Evolutionary conservation across 2,797 vertebrate species (phyloP).

Genomic region (Acridotheres tristis): DNA sequence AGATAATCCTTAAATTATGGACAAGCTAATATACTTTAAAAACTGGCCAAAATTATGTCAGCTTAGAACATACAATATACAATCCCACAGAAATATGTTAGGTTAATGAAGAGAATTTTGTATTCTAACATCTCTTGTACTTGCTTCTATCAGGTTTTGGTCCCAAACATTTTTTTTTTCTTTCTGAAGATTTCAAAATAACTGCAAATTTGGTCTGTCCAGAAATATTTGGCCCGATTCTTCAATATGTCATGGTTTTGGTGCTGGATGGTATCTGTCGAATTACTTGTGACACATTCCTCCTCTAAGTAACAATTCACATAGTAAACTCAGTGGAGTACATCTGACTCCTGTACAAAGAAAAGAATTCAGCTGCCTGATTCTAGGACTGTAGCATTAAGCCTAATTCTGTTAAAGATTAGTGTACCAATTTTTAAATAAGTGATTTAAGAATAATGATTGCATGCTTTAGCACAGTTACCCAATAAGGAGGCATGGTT

Average conservation of each 20-base stretch:
- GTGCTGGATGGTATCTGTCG: neutral
- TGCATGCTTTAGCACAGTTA: neutral
- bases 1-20: neutral
- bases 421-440: neutral
- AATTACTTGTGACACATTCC: neutral
- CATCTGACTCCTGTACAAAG: neutral
- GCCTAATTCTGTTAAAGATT: neutral
- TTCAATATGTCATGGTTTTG: neutral
- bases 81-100: neutral
- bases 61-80: neutral
- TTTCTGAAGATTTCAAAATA: neutral
- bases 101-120: accelerated
- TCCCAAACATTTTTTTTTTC: neutral
- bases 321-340: neutral
- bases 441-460: neutral
- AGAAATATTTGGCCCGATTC: neutral
- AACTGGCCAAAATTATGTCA: neutral
- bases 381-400: neutral
- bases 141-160: neutral
- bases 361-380: neutral
- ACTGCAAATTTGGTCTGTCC: neutral
- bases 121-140: neutral
- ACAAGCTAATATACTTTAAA: neutral
- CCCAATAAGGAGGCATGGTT: neutral
- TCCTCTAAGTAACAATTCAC: neutral